Evolutionary conservation across 1,140 invertebrate genomes (phyloP).

Genomic region (Steinernema khuongi): DNA sequence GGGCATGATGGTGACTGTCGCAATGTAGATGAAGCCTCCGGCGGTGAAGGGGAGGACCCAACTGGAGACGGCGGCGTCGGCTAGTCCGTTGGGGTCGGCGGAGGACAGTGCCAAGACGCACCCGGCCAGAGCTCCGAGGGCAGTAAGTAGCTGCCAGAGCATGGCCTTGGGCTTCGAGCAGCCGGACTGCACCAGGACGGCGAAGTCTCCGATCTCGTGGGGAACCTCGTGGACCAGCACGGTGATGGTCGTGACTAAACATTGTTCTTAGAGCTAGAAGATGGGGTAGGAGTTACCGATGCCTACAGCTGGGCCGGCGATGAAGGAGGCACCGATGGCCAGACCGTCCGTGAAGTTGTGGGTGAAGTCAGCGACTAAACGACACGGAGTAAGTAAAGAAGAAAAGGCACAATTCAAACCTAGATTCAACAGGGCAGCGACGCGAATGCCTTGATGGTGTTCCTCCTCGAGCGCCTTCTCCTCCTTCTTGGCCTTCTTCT

Average conservation of each 20-base stretch:
- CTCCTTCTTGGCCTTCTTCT: conserved; percentile 45
- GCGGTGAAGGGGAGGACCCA: conserved; percentile 92
- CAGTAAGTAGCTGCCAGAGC: conserved; percentile 81
- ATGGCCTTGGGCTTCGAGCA: conserved; percentile 84
- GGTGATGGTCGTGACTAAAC: conserved; percentile 75
- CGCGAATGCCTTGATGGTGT: conserved; percentile 69
- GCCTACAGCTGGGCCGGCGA: conserved; percentile 68
- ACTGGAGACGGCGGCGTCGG: conserved; percentile 69
- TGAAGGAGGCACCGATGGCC: conserved; percentile 90
- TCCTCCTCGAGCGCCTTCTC: conserved; percentile 41
- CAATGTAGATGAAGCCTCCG: conserved; percentile 96
- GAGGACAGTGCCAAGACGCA: conserved; percentile 50
- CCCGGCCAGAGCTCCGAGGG: conserved; percentile 75
- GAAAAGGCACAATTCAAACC: too few relatives aligned
- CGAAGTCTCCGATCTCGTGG: conserved; percentile 97
- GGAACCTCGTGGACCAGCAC: conserved; percentile 93
- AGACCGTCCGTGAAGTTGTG: conserved; percentile 96
- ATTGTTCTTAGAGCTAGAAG: conserved; percentile 21
- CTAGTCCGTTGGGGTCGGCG: conserved; percentile 46
- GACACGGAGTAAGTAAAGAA: too few relatives aligned
- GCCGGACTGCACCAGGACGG: conserved; percentile 87
- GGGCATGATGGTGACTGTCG: conserved; percentile 89
- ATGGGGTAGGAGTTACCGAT: conserved; percentile 38
- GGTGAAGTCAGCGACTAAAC: conserved; percentile 86
- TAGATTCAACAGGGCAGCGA: conserved; percentile 84